These are phyloP conservation scores for Polymixis lichenea DNA, from an alignment of 2,888 invertebrate species.

Conservation along the genomic window DNA sequence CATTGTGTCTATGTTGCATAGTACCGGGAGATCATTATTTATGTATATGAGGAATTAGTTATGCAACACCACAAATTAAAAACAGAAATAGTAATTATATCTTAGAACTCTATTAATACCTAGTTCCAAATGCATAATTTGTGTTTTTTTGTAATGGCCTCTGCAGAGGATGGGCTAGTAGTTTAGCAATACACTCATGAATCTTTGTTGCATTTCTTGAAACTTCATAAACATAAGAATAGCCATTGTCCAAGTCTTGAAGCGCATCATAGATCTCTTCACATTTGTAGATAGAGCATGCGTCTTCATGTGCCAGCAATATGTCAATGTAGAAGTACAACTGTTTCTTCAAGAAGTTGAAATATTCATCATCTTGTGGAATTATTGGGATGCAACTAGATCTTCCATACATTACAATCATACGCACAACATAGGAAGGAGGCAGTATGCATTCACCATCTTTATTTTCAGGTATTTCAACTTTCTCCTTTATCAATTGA, in stretches of 20 bases:
- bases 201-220: slow-evolving; percentile 92
- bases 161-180: slow-evolving; percentile 94
- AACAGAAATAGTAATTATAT: not conserved
- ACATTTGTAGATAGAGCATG: slow-evolving; percentile 91
- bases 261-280: slow-evolving; percentile 92
- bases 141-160: slow-evolving; percentile 92
- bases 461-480: slow-evolving; percentile 86
- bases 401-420: slow-evolving; percentile 92
- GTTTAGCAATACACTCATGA: slow-evolving; percentile 92
- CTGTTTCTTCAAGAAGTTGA: slow-evolving; percentile 87
- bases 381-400: slow-evolving; percentile 92
- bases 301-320: slow-evolving; percentile 93
- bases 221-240: slow-evolving; percentile 93
- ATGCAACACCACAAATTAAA: not conserved
- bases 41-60: not conserved
- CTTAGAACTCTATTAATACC: slow-evolving; percentile 61
- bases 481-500: slow-evolving; percentile 87
- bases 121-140: slow-evolving; percentile 86
- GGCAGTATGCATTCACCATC: slow-evolving; percentile 82
- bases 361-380: slow-evolving; percentile 83
- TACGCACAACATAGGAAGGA: slow-evolving; percentile 91
- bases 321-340: slow-evolving; percentile 93
- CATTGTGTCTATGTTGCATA: no score
- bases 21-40: not conserved
- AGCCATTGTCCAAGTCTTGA: slow-evolving; percentile 92